Evolutionary conservation across 2,888 invertebrate genomes (phyloP).

Genomic region (Microctonus hyperodae): DNA sequence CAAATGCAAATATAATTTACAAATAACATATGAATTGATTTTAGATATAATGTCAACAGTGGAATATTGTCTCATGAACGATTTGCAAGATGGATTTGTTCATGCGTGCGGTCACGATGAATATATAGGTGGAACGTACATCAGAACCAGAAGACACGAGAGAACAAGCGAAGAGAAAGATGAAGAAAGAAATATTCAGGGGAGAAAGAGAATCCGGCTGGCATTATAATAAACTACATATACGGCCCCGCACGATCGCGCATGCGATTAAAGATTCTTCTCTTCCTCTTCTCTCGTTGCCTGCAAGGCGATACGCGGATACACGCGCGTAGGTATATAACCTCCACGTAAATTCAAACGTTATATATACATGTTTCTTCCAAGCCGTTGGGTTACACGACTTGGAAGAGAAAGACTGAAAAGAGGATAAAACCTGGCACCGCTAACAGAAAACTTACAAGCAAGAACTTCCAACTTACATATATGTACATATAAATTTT

Average conservation of each 20-base stretch:
- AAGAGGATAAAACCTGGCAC: background rate
- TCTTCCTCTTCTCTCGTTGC: constrained; percentile 21
- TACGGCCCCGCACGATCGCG: constrained; percentile 39
- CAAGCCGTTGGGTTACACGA: constrained; percentile 3
- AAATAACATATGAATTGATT: too few relatives aligned
- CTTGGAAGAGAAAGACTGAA: background rate
- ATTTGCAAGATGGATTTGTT: constrained; percentile 19
- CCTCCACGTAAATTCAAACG: constrained; percentile 25
- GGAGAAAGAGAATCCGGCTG: constrained; percentile 33
- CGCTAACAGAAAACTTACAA: background rate
- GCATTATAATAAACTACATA: constrained; percentile 42
- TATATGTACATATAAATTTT: background rate
- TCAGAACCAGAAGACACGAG: background rate
- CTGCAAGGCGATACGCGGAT: constrained; percentile 24
- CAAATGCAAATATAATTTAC: too few relatives aligned
- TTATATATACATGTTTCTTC: constrained; percentile 16
- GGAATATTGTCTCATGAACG: constrained; percentile 11
- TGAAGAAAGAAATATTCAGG: background rate
- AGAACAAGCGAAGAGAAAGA: background rate
- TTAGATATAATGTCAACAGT: too few relatives aligned
- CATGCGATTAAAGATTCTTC: constrained; percentile 39
- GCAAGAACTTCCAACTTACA: background rate
- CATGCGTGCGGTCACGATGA: constrained; percentile 15
- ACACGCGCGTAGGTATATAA: constrained; percentile 14
- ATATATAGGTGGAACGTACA: background rate